A percentile compares a stretch with the other conserved stretches of the same genome.
phyloP scores from a whole-genome alignment of 2,113 vertebrate genomes.

The Micromys minutus region DNA sequence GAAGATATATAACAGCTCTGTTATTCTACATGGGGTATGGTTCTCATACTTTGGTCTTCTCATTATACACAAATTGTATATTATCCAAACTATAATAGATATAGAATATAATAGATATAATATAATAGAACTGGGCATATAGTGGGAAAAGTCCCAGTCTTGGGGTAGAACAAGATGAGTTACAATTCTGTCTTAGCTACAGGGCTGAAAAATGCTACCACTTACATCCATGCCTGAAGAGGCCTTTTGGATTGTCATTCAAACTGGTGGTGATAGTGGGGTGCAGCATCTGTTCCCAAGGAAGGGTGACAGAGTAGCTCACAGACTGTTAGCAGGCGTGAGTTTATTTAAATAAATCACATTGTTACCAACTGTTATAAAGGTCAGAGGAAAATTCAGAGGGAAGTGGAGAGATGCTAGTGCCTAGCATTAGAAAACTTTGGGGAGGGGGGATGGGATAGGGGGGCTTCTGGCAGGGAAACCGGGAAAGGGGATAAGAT shows the following conservation, averaged over 20 bases:
- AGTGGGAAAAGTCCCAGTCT: background rate
- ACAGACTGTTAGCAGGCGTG: conserved; percentile 59
- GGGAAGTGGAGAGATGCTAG: background rate
- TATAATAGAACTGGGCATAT: background rate
- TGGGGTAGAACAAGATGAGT: background rate
- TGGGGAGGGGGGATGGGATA: too few relatives aligned
- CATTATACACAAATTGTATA: background rate
- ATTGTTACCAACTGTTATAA: conserved; percentile 20
- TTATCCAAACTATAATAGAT: too few relatives aligned
- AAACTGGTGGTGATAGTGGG: background rate
- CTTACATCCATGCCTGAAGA: conserved; percentile 8
- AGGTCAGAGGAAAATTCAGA: conserved; percentile 42
- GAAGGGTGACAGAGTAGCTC: conserved; percentile 30
- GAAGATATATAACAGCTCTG: background rate
- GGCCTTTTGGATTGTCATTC: conserved; percentile 28
- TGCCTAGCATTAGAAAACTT: background rate
- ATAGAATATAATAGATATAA: too few relatives aligned
- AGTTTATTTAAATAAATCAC: conserved; percentile 66
- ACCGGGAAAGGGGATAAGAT: too few relatives aligned
- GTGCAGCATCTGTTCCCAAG: background rate
- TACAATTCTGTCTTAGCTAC: conserved; percentile 11
- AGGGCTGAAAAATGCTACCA: background rate
- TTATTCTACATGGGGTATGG: background rate
- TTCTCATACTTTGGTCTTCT: background rate
- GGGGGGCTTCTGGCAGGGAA: too few relatives aligned